phyloP scores from a whole-genome alignment of 1,140 invertebrate genomes.

The Drosophila orena region DNA sequence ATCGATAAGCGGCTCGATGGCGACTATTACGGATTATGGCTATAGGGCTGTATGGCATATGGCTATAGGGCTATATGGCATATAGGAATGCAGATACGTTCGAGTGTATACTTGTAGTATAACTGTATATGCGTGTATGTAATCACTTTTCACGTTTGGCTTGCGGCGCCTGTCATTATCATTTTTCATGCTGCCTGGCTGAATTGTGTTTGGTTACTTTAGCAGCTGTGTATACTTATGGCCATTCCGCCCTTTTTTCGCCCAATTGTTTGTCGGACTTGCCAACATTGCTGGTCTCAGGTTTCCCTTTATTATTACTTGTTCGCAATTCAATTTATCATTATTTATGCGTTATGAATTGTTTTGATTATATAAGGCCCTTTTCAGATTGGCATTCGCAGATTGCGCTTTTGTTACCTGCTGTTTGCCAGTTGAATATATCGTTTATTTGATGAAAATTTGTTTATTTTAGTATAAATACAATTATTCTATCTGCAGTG shows the following conservation, averaged over 20 bases:
- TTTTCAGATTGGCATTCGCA: constrained; percentile 8
- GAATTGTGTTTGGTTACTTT: constrained; percentile 44
- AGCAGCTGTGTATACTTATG: constrained; percentile 28
- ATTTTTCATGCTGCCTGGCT: constrained; percentile 68
- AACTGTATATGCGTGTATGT: too few relatives aligned
- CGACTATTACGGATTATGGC: not conserved
- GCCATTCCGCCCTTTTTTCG: constrained; percentile 14
- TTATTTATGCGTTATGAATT: constrained; percentile 51
- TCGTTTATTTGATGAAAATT: not conserved
- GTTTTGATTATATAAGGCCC: constrained; percentile 33
- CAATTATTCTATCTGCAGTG: not conserved
- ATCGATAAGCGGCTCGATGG: constrained; percentile 13
- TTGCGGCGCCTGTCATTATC: constrained; percentile 68
- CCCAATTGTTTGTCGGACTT: constrained; percentile 37
- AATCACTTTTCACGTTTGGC: constrained; percentile 70
- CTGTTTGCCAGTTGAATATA: constrained; percentile 1
- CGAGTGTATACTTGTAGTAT: not conserved
- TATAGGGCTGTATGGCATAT: too few relatives aligned
- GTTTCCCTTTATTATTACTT: constrained; percentile 44
- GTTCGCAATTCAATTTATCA: constrained; percentile 46
- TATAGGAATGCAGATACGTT: constrained; percentile 1
- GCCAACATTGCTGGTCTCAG: constrained; percentile 23
- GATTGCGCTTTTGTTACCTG: constrained; percentile 15
- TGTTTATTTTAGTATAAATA: not conserved
- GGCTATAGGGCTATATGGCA: too few relatives aligned